Conservation (phyloP, 2,797 vertebrate genomes). For the Enteromius afrohamiltoni region DNA sequence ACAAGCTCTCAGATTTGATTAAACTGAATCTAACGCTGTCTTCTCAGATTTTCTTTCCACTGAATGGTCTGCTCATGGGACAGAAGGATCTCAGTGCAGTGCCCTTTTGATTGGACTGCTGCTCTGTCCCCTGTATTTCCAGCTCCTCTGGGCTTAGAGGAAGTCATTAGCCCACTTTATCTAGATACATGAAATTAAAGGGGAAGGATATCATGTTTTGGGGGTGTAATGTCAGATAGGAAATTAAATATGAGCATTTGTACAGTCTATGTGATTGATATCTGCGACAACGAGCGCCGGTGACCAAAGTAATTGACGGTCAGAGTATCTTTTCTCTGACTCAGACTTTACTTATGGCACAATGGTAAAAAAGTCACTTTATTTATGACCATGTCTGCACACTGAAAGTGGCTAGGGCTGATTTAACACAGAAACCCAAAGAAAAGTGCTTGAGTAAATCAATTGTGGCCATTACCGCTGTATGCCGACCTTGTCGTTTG, state of each 20-base stretch:
- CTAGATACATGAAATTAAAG: constrained; percentile 48
- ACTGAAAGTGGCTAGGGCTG: constrained; percentile 6
- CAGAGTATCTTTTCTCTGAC: constrained; percentile 3
- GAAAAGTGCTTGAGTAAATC: constrained; percentile 39
- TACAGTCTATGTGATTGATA: constrained; percentile 21
- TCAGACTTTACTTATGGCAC: constrained; percentile 28
- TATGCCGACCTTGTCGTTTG: not conserved
- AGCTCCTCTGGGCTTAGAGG: constrained; percentile 36
- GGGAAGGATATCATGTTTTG: constrained; percentile 44
- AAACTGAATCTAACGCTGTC: constrained; percentile 32
- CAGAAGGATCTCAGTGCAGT: constrained; percentile 8
- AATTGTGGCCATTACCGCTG: constrained; percentile 9
- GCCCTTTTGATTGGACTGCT: constrained; percentile 20
- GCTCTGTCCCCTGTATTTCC: constrained; percentile 10
- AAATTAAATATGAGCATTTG: constrained; percentile 41
- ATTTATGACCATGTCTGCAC: constrained; percentile 37
- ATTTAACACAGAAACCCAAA: constrained; percentile 37
- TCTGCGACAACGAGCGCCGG: constrained; percentile 19
- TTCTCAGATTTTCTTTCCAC: constrained; percentile 34
- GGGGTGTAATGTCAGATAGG: constrained; percentile 39
- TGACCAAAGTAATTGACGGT: constrained; percentile 33
- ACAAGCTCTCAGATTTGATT: constrained; percentile 52
- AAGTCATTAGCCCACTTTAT: constrained; percentile 51
- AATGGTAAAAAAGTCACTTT: constrained; percentile 15
- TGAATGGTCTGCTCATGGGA: not conserved